Evolutionary conservation across 2,888 invertebrate species (phyloP), one percentile per base, ranked within the genome.

Genomic region (Thecophora atra): DNA sequence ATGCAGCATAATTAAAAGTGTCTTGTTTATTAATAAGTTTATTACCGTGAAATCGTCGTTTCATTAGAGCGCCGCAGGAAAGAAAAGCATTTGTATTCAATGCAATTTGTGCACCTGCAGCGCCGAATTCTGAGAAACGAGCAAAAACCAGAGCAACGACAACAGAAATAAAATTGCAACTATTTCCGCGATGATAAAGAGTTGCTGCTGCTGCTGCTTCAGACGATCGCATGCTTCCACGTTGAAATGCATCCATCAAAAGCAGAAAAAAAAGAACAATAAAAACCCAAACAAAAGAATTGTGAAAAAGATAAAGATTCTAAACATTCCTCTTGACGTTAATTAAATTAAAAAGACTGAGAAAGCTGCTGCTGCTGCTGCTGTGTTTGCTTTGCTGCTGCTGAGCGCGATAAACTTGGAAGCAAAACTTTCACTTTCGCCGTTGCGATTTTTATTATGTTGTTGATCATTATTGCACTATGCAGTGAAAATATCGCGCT

Each of bases 381-480:
- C 11, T 11, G 58, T 58, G 58, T 15, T 24, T 15, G 15, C 19
- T 21, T 13, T 56, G 56, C 26, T 21, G 26, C 24, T 26, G 56
- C 19, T 28, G 58, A 26, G 28, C 58, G 24, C 51, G 47, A 47
- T 69, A 47, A 69, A 69, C 60, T 69, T 47, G 42, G 56, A 51
- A 37, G 67, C 56, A 19, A 54, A 62, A 69, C 69, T 69, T 69
- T 69, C 69, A 69, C 69, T 69, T 69, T 69, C 62, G n/a, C 42
- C 13, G n/a, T 67, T 69, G 69, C 69, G 19, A 60, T 47, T 58
- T 30, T 26, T 30, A 51, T 54, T n/a, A 30, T 54, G 52, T 28
- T 52, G 26, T 26, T n/a, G 21, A 8, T 37, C 8, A 56, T 56
- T 19, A 54, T 54, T 62, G 62, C 42, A 21, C 6, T 28, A 28